These are phyloP conservation scores for Paelopatides confundens DNA, from an alignment of 53 echinoderm and acorn worm species.

Conservation along the genomic window DNA sequence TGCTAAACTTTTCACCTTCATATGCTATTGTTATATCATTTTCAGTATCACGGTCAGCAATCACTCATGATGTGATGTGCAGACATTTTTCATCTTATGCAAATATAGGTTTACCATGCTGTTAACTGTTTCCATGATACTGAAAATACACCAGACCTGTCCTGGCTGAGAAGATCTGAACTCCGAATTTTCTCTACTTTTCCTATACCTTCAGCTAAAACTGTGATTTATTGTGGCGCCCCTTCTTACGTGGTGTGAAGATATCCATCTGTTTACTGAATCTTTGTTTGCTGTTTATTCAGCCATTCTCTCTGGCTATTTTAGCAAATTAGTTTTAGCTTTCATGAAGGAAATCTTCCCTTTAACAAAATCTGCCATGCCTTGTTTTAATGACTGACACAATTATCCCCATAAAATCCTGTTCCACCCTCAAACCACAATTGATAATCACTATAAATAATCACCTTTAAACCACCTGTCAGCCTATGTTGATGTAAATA, in stretches of 20 bases:
- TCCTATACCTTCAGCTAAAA: slow-evolving; percentile 69
- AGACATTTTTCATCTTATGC: slow-evolving; percentile 34
- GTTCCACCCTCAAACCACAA: no score
- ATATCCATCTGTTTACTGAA: slow-evolving; percentile 62
- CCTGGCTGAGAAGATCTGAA: not conserved
- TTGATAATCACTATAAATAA: no score
- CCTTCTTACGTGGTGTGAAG: slow-evolving; percentile 53
- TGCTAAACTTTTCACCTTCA: slow-evolving; percentile 28
- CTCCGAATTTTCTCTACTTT: not conserved
- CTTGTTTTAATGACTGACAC: no score
- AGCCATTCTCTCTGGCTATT: slow-evolving; percentile 59
- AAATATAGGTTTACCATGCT: slow-evolving; percentile 16
- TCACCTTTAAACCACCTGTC: no score
- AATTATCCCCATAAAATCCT: no score
- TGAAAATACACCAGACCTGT: slow-evolving; percentile 11
- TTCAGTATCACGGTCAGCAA: slow-evolving; percentile 40
- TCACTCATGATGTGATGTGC: slow-evolving; percentile 62
- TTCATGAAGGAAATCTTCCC: no score
- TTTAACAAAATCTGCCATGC: no score
- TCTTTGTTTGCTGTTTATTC: slow-evolving; percentile 71
- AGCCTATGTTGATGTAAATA: no score
- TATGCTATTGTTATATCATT: slow-evolving; percentile 34
- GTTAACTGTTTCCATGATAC: slow-evolving; percentile 1
- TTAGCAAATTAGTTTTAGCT: slow-evolving; percentile 43
- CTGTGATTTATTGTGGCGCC: slow-evolving; percentile 50